Evolutionary conservation across 2,797 vertebrate species (phyloP).

Genomic region (Taeniopygia guttata): DNA sequence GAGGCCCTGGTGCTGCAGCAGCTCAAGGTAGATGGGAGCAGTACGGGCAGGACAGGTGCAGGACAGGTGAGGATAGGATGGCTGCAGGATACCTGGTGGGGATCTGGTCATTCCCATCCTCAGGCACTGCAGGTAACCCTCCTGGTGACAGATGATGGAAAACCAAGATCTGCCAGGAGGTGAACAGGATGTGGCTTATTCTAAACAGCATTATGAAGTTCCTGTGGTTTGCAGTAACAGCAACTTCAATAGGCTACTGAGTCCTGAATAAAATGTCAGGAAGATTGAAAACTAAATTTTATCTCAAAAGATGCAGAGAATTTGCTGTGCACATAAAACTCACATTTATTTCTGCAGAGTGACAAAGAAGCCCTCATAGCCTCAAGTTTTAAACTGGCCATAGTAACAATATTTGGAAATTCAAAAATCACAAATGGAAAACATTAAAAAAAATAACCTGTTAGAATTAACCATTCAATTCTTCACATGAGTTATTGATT

Average conservation of each 20-base stretch:
- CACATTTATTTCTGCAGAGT: neutral
- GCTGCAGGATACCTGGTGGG: neutral
- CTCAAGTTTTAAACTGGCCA: neutral
- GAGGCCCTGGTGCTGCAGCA: neutral
- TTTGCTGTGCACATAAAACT: neutral
- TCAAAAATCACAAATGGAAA: neutral
- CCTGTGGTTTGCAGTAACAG: neutral
- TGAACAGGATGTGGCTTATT: neutral
- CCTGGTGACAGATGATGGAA: neutral
- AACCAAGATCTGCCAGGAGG: neutral
- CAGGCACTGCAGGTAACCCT: neutral
- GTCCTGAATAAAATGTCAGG: neutral
- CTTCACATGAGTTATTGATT: neutral
- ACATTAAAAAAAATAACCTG: neutral
- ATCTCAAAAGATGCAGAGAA: neutral
- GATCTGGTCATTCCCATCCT: rapidly evolving
- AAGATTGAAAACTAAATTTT: neutral
- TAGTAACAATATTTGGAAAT: neutral
- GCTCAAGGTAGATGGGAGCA: rapidly evolving
- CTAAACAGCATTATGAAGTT: rapidly evolving
- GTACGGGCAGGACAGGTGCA: neutral
- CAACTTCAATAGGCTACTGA: neutral
- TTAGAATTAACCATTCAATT: neutral
- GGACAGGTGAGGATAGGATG: neutral
- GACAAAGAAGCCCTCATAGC: neutral